Evolutionary conservation across 2,888 invertebrate genomes (phyloP).

Genomic region (Zhuqinia jingwanae): DNA sequence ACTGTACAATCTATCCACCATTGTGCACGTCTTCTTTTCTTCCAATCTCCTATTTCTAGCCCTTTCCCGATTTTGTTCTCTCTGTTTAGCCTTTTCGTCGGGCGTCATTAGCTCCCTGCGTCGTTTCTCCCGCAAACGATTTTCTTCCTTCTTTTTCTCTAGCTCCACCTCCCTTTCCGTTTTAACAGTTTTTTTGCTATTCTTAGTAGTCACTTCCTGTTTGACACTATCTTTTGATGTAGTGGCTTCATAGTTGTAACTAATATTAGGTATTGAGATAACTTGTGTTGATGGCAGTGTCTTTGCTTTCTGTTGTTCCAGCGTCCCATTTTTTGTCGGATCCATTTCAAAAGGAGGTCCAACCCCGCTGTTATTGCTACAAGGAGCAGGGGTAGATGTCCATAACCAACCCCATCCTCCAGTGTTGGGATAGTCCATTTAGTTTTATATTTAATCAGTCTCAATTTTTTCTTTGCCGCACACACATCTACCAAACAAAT

Average conservation of each 20-base stretch:
- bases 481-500: no score
- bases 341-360: not conserved
- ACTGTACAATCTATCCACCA: not conserved
- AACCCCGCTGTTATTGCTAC: not conserved
- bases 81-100: not conserved
- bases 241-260: not conserved
- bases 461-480: no score
- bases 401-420: conserved; percentile 24
- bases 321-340: not conserved
- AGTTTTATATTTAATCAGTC: no score
- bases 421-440: conserved; percentile 13
- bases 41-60: not conserved
- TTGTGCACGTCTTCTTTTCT: not conserved
- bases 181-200: not conserved
- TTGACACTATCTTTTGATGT: no score
- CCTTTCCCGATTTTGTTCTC: not conserved
- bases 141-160: not conserved
- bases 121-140: not conserved
- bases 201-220: no score
- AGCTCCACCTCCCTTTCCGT: not conserved
- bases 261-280: not conserved
- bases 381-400: not conserved
- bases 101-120: not conserved
- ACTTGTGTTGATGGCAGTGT: not conserved
- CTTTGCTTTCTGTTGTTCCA: not conserved